Percentiles rank a stretch among this genome's conserved stretches.
Evolutionary conservation across 2,888 invertebrate genomes (phyloP).

Genomic region (Drosophila pegasa): DNA sequence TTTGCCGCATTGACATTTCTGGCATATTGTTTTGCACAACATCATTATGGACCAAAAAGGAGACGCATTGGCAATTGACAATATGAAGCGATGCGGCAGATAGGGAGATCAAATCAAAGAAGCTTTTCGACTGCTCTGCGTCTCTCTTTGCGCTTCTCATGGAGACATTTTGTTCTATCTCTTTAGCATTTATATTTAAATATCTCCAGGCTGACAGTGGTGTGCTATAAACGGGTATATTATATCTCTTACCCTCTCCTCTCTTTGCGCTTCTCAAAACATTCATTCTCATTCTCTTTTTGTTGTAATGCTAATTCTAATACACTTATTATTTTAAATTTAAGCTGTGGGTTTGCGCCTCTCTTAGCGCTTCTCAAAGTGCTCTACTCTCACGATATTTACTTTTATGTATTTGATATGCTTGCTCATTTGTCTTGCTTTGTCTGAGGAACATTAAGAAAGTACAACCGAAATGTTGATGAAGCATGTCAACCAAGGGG

Average conservation of each 20-base stretch:
- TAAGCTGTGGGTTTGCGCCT: neutral
- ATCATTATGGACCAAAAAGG: slow-evolving; percentile 18
- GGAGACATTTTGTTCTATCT: no score
- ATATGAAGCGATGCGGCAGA: slow-evolving; percentile 14
- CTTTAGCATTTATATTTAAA: no score
- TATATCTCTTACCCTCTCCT: neutral
- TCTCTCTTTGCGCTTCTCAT: slow-evolving; percentile 13
- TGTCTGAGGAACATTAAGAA: slow-evolving; percentile 55
- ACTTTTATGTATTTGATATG: slow-evolving; percentile 7
- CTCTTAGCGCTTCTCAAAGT: slow-evolving; percentile 6
- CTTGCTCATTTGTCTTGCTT: slow-evolving; percentile 68
- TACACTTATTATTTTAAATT: neutral
- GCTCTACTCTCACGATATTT: neutral
- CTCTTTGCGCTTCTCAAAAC: slow-evolving; percentile 4
- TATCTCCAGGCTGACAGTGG: no score
- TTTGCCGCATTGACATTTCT: slow-evolving; percentile 51
- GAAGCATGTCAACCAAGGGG: slow-evolving; percentile 59
- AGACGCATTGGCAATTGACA: slow-evolving; percentile 13
- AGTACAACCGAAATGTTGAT: slow-evolving; percentile 39
- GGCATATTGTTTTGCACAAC: slow-evolving; percentile 51
- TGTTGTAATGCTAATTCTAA: no score
- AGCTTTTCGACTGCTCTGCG: neutral
- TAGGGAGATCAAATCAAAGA: neutral
- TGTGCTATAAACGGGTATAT: no score
- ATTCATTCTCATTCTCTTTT: no score